Percentiles rank a stretch among this genome's conserved stretches.
These are phyloP conservation scores for Coptodon rendalli DNA, from an alignment of 2,113 vertebrate species.

Conservation along the genomic window DNA sequence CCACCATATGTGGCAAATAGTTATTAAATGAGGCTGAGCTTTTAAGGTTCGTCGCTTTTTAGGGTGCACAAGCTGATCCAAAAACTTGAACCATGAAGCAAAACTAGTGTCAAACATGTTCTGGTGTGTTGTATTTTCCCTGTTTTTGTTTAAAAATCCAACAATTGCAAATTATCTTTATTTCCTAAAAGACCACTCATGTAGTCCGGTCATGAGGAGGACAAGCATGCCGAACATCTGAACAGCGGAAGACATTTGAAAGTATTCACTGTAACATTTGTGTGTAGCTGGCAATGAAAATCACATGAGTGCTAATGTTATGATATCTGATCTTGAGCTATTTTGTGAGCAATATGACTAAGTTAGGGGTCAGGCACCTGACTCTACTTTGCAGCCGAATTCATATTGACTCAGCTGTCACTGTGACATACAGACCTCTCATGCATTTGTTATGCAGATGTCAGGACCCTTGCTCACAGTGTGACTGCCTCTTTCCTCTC, in stretches of 20 bases:
- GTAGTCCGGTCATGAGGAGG: not conserved
- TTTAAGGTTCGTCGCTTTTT: not conserved
- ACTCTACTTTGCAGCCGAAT: not conserved
- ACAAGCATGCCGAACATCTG: not conserved
- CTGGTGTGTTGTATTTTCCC: not conserved
- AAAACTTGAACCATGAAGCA: not conserved
- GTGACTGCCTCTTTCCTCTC: not conserved
- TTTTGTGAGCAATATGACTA: conserved; percentile 26
- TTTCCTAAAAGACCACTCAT: not conserved
- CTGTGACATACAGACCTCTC: not conserved
- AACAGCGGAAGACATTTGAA: not conserved
- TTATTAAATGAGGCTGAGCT: not conserved
- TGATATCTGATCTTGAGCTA: not conserved
- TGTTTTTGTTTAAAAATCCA: not conserved
- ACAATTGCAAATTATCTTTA: not conserved
- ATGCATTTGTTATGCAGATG: conserved; percentile 28
- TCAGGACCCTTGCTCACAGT: not conserved
- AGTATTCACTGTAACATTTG: not conserved
- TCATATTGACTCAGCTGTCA: conserved; percentile 38
- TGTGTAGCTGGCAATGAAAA: not conserved
- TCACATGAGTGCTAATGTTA: not conserved
- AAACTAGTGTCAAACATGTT: not conserved
- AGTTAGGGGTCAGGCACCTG: conserved; percentile 24
- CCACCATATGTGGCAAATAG: not conserved
- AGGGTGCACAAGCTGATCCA: not conserved